These are phyloP conservation scores for Calameuta idolon DNA, from an alignment of 2,888 invertebrate species.

Conservation along the genomic window DNA sequence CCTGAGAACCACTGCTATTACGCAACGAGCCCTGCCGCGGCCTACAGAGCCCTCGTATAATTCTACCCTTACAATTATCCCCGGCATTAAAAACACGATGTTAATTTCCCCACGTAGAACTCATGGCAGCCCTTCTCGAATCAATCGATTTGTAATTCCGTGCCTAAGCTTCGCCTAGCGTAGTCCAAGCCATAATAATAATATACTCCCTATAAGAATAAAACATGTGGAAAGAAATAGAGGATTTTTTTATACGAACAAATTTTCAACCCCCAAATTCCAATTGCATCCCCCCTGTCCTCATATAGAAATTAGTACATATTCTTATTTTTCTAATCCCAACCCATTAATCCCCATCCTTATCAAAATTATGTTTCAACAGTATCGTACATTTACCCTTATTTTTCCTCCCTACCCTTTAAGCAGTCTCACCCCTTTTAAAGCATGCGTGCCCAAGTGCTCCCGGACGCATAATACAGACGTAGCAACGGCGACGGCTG, in stretches of 20 bases:
- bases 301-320: no score
- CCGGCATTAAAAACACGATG: conserved; percentile 65
- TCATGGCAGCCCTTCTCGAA: conserved; percentile 55
- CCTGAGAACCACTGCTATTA: conserved; percentile 37
- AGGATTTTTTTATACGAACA: conserved; percentile 34
- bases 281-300: no score
- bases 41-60: conserved; percentile 58
- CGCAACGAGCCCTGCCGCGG: conserved; percentile 46
- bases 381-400: conserved; percentile 47
- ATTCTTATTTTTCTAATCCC: no score
- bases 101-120: conserved; percentile 60
- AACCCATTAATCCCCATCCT: no score
- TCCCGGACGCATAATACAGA: conserved; percentile 64
- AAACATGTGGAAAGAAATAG: conserved; percentile 33
- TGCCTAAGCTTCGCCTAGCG: conserved; percentile 47
- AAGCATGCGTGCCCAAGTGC: conserved; percentile 66
- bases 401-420: conserved; percentile 39
- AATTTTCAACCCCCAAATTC: no score
- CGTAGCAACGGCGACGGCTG: conserved; percentile 44
- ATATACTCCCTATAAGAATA: conserved; percentile 29
- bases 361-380: no score
- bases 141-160: conserved; percentile 65
- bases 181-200: not conserved
- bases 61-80: conserved; percentile 67
- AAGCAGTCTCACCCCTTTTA: conserved; percentile 35